Evolutionary conservation across 2,888 invertebrate genomes (phyloP).

Genomic region (Uloborus plumipes): DNA sequence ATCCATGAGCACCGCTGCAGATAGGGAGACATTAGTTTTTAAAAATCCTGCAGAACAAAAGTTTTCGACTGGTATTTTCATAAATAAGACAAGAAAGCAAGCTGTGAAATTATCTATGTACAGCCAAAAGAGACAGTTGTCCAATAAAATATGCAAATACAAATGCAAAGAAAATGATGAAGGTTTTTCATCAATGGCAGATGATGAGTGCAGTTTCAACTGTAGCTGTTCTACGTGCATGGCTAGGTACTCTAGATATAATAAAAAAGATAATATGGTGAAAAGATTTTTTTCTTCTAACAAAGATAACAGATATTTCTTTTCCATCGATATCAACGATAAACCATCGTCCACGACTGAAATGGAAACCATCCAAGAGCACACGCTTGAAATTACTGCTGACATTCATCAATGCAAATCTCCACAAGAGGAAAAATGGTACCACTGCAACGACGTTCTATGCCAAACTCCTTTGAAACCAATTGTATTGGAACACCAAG

Average conservation of each 20-base stretch:
- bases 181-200: constrained; percentile 57
- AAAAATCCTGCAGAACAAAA: too few species aligned
- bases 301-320: constrained; percentile 39
- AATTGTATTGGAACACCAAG: not conserved
- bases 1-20: too few species aligned
- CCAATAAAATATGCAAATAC: constrained; percentile 46
- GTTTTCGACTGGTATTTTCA: not conserved
- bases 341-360: constrained; percentile 3
- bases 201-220: constrained; percentile 60
- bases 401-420: not conserved
- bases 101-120: constrained; percentile 31
- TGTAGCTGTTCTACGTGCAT: constrained; percentile 52
- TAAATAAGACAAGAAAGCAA: constrained; percentile 22
- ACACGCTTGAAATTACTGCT: constrained; percentile 4
- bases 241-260: constrained; percentile 5
- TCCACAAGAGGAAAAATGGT: constrained; percentile 33
- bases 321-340: constrained; percentile 5
- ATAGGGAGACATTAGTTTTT: too few species aligned
- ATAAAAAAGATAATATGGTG: not conserved
- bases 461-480: constrained; percentile 31
- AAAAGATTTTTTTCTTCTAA: not conserved
- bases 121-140: constrained; percentile 28
- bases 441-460: constrained; percentile 50
- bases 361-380: not conserved
- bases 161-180: constrained; percentile 52